Evolutionary conservation across 1,140 invertebrate species (phyloP).

Genomic region (Eciton burchellii): DNA sequence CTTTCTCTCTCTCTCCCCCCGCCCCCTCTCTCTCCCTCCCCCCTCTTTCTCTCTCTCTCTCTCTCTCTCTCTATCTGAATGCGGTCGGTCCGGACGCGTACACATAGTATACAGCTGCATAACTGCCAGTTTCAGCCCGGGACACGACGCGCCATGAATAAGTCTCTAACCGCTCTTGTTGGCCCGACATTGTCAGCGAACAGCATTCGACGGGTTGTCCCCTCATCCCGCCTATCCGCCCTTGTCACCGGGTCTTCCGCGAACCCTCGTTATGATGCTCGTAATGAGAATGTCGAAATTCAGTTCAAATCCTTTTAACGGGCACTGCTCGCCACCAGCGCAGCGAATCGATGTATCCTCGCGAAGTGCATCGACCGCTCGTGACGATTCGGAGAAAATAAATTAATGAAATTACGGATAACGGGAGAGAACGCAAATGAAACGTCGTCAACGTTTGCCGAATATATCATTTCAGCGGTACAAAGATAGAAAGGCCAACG

Average conservation of each 20-base stretch:
- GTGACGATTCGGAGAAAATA: neutral
- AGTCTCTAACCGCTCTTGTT: conserved; percentile 74
- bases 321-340: conserved; percentile 8
- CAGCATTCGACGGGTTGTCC: conserved; percentile 65
- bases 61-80: no score
- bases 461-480: neutral
- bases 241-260: conserved; percentile 50
- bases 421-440: neutral
- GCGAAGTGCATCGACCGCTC: conserved; percentile 12
- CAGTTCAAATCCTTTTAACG: conserved; percentile 64
- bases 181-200: conserved; percentile 72
- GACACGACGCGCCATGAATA: conserved; percentile 73
- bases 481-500: neutral
- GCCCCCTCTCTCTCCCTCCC: no score
- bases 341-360: conserved; percentile 52
- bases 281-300: conserved; percentile 74
- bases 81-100: conserved; percentile 48
- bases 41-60: no score
- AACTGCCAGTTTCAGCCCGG: conserved; percentile 74
- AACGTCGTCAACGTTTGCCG: neutral
- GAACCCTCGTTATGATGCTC: conserved; percentile 65
- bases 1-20: no score
- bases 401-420: conserved; percentile 27
- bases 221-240: neutral
- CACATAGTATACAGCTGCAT: conserved; percentile 62